Evolutionary conservation across 2,113 vertebrate genomes (phyloP).

Genomic region (Colaptes auratus): DNA sequence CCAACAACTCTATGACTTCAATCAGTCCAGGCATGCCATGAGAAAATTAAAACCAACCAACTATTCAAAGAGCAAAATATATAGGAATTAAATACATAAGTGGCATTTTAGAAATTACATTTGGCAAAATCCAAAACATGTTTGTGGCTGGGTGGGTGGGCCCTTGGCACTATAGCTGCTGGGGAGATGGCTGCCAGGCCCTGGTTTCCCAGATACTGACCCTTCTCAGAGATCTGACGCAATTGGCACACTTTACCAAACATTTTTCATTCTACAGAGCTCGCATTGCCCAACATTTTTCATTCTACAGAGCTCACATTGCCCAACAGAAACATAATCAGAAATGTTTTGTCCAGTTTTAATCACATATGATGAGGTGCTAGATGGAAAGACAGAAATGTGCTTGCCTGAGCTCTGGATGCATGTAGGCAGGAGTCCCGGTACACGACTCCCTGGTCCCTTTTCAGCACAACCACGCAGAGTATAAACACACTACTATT

Average conservation of each 20-base stretch:
- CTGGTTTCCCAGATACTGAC: not conserved
- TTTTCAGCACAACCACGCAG: not conserved
- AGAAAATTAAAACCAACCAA: not conserved
- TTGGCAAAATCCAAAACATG: not conserved
- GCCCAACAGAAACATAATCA: not conserved
- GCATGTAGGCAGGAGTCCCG: not conserved
- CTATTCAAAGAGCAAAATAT: not conserved
- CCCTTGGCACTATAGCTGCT: not conserved
- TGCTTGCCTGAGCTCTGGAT: not conserved
- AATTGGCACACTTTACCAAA: not conserved
- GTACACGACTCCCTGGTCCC: not conserved
- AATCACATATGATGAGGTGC: not conserved
- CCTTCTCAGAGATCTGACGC: not conserved
- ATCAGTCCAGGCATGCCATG: not conserved
- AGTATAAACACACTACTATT: not conserved
- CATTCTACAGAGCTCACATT: not conserved
- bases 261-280: not conserved
- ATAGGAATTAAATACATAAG: not conserved
- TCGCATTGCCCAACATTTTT: not conserved
- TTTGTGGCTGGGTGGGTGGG: not conserved
- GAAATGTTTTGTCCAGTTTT: not conserved
- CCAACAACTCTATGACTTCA: not conserved
- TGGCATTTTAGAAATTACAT: not conserved
- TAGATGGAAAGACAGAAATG: not conserved
- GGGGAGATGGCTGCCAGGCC: accelerated